Conservation (phyloP, 2,888 invertebrate genomes). For the Cremastinae sp. region DNA sequence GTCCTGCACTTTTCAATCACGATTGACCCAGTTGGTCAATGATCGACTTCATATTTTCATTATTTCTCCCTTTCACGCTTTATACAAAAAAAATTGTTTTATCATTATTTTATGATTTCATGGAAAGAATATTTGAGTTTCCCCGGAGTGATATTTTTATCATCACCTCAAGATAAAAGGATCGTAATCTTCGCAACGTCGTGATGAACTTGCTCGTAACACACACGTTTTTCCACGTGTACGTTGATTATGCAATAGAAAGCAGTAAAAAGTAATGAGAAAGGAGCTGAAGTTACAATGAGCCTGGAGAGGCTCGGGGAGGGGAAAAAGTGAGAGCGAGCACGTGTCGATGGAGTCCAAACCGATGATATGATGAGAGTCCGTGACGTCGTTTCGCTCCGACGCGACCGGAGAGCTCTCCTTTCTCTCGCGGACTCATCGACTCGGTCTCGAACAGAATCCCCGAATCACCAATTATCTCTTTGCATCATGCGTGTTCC, state of each 20-base stretch:
- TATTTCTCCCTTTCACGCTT: slow-evolving; percentile 11
- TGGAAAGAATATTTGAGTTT: slow-evolving; percentile 31
- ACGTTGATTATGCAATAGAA: slow-evolving; percentile 57
- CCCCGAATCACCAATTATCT: no score
- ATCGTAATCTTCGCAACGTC: slow-evolving; percentile 63
- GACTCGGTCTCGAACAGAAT: no score
- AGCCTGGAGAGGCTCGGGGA: no score
- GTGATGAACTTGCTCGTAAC: slow-evolving; percentile 56
- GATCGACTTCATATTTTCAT: no score
- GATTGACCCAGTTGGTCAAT: slow-evolving; percentile 29
- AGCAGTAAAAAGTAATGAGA: slow-evolving; percentile 28
- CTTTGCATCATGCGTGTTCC: no score
- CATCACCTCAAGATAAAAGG: slow-evolving; percentile 52
- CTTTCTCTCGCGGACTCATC: slow-evolving; percentile 31
- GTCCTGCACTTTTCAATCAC: neutral
- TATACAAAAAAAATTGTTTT: no score
- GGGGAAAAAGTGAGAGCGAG: slow-evolving; percentile 3
- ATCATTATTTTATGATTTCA: no score
- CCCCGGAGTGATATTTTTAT: slow-evolving; percentile 48
- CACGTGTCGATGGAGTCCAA: slow-evolving; percentile 32
- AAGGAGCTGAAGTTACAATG: slow-evolving; percentile 31
- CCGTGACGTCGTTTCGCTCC: slow-evolving; percentile 59
- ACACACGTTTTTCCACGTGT: slow-evolving; percentile 47
- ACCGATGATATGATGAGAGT: slow-evolving; percentile 63
- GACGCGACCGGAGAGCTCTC: slow-evolving; percentile 43